Percentiles rank a stretch among this genome's conserved stretches.
Evolutionary conservation across 2,888 invertebrate species (phyloP).

Genomic region (Drosophila incognita): DNA sequence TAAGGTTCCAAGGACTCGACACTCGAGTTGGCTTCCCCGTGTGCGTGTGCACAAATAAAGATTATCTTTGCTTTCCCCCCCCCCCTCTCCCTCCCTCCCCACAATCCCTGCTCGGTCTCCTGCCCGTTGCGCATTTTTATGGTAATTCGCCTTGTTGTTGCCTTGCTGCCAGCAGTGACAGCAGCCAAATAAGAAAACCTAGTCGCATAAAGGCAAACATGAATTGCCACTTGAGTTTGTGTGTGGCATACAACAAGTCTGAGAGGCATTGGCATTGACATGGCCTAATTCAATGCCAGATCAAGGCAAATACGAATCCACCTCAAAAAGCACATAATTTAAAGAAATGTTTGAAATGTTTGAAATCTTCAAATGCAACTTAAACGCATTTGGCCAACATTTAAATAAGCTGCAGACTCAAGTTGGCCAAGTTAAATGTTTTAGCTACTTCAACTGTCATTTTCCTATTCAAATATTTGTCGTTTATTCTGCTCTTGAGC

Average conservation of each 20-base stretch:
- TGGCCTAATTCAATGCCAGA: constrained; percentile 66
- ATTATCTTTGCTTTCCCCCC: constrained; percentile 60
- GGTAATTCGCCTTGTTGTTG: constrained; percentile 63
- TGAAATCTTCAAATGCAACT: background rate
- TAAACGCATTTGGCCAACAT: background rate
- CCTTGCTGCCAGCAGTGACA: constrained; percentile 3
- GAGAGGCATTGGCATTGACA: constrained; percentile 22
- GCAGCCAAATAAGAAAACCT: constrained; percentile 30
- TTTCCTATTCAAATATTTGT: background rate
- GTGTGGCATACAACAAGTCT: constrained; percentile 16
- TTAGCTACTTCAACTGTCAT: background rate
- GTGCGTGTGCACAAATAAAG: constrained; percentile 63
- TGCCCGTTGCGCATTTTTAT: constrained; percentile 69
- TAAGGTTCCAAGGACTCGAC: constrained; percentile 74
- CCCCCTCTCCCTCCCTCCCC: background rate
- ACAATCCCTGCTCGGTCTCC: background rate
- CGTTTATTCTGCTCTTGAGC: background rate
- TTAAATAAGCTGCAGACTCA: background rate
- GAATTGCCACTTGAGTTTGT: constrained; percentile 58
- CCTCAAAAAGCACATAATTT: background rate
- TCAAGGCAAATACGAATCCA: constrained; percentile 5
- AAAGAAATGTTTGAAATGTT: background rate
- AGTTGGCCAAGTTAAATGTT: background rate
- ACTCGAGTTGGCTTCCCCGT: constrained; percentile 56
- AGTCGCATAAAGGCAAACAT: constrained; percentile 52